These are phyloP conservation scores for Leptoclinus maculatus DNA, from an alignment of 2,797 vertebrate genomes.

Conservation along the genomic window DNA sequence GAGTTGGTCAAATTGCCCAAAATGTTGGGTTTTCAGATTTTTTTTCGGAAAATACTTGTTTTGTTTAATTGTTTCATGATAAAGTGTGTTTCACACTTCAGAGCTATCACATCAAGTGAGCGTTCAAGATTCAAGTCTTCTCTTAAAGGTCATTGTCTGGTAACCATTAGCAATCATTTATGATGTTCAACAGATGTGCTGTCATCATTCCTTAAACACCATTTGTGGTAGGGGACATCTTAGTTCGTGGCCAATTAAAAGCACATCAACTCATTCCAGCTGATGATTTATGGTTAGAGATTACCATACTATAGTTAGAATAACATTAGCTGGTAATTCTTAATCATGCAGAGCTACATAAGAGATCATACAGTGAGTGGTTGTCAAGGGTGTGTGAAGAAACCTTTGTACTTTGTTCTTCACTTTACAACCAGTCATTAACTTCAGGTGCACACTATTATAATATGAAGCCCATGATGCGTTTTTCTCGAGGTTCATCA, in stretches of 20 bases:
- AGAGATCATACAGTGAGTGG: not conserved
- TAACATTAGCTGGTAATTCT: not conserved
- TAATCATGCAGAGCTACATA: not conserved
- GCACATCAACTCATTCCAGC: not conserved
- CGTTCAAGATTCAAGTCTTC: not conserved
- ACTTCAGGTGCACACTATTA: not conserved
- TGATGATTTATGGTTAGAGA: not conserved
- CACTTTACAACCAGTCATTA: not conserved
- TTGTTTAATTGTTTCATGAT: too few relatives aligned
- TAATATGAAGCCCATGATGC: not conserved
- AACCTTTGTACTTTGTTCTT: slow-evolving; percentile 14
- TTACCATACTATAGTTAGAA: not conserved
- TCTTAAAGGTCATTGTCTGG: not conserved
- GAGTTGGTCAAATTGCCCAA: not conserved
- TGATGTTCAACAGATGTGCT: not conserved
- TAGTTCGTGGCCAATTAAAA: not conserved
- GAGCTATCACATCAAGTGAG: not conserved
- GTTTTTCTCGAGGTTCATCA: not conserved
- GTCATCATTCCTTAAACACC: not conserved
- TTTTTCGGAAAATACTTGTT: too few relatives aligned
- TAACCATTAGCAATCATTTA: not conserved
- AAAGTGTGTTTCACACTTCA: not conserved
- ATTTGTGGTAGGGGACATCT: not conserved
- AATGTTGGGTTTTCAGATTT: too few relatives aligned
- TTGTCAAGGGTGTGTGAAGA: slow-evolving; percentile 7